Evolutionary conservation across 2,888 invertebrate genomes (phyloP), one percentile per base, ranked within the genome.

Genomic region (Dermolepida albohirtum): DNA sequence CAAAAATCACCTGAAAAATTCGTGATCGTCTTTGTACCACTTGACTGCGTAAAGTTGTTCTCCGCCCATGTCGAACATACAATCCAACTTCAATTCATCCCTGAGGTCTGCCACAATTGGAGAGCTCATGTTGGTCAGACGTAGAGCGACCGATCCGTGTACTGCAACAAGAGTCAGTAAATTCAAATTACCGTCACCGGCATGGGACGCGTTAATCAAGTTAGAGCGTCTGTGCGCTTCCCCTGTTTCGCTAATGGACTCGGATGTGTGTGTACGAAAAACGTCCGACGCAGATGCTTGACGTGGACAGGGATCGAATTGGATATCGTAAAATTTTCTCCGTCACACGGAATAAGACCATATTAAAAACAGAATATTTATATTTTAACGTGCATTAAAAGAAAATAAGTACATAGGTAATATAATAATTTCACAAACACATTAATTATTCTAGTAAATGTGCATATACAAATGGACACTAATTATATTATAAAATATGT

Each of bases 11-110:
- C 86, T 83, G 76, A 86, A 86, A 77, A 86, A 86, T 75, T 86
- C 86, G 70, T 82, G 79, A 69, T 82, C 84, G 76, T 81, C 82
- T 68, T 82, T 82, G 71, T 86, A 86, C 86, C 86, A 86, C 75
- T 86, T 86, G 7, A 86, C 85, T 1, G 86, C 85, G 72, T 86
- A 86, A 16, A 86, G 72, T 44, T 85, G 83, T 71, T 86, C 85
- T 2, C 80, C 81, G 65, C 82, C 83, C 83, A 86, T 84, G 69
- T 85, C 83, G 76, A 85, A 86, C 72, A 81, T 82, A 75, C 86
- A 86, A 64, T 83, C 81, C 63, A 86, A 75, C 63, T 82, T 82
- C 59, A 84, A 84, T 73, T 83, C 82, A 72, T 85, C 84, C 17
- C 85, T 82, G 74, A 84, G 82, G 74, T 85, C 85, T 57, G 85